Evolutionary conservation across 2,797 vertebrate genomes (phyloP), one percentile per base, ranked within the genome.

Genomic region (Notolabrus celidotus): DNA sequence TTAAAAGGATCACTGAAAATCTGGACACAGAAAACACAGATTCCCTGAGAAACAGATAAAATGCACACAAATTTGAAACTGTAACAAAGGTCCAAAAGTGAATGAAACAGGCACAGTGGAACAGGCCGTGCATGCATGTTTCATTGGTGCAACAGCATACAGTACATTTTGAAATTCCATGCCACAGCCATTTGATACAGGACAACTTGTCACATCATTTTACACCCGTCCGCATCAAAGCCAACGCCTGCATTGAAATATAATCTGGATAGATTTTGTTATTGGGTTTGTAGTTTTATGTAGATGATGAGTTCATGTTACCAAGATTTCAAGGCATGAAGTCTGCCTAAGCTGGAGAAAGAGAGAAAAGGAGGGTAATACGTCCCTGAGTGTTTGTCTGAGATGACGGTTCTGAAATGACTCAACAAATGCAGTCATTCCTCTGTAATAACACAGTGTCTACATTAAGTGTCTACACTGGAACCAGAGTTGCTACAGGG

Each of bases 271-370:
- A 58, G 75, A 90, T 88, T 77, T 76, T 84, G 78, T 72, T 73
- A 68, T 36, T n/a, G 38, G 66, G 72, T 88, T 89, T 88, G 42
- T 79, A 67, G 65, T 88, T 91, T 90, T 84, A 85, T 76, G 77
- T 72, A 56, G 43, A 88, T 34, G 60, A 89, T 55, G 58, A 31
- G 85, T 88, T 90, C 83, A 14, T 17, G 69, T 82, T 84, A 79
- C 70, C 12, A 47, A 33, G 74, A 90, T 93, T 91, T 91, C 85
- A 92, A 52, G 77, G 74, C 65, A 42, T 12, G 33, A 58, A 77
- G 33, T 39, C 78, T 49, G 34, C 61, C 39, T 54, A 50, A 76
- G 43, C 53, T 33, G 7, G 5, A 36, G 53, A 41, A 51, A 58
- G 56, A 10, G 0, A 57, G 2, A 68, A 50, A 42, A 50, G 52